Base-by-base conservation (phyloP, 2,113 vertebrate genomes). In the Cairina moschata region DNA sequence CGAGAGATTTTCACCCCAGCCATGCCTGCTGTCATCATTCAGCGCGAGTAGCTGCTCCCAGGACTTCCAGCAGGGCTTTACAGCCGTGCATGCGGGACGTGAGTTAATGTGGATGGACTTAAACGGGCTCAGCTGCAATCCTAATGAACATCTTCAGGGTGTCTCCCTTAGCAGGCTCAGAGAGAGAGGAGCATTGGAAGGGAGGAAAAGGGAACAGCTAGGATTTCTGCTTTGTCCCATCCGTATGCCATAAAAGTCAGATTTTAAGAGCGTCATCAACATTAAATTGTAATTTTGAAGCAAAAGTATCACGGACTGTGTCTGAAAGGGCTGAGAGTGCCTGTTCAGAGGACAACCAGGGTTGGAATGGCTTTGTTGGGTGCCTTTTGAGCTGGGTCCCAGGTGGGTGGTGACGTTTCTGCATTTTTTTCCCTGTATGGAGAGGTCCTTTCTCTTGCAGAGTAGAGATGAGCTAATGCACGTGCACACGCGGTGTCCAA, bases 161-260 rank as follows among this genome's bases (percentile, higher is more conserved):
- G 9, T 72, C 63, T 26, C 58, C 36, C 3, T 12, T 1, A 5
- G 29, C 38, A 38, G 26, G 40, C 73, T 72, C 36, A 31, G 7
- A 40, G 38, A 38, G 65, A 84, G 68, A 9, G 0, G 7, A 68
- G 36, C 5, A 5, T 0, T 36, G 46, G 32, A 18, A 50, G 8
- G 10, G 11, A 23, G 32, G 44, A 22, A 17, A 16, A 34, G 54
- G 46, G 46, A 78, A 21, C 32, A 77, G 21, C 0, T 3, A 62
- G 40, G 58, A 72, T 48, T 67, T 72, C 34, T 80, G 46, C 52
- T 62, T 76, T 72, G 5, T 48, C 72, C 62, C 23, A 74, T 31
- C 67, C 0, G 0, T 25, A 3, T 9, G 16, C n/a, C n/a, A 32
- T 55, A 28, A 28, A n/a, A 86, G 60, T 60, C 4, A 32, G 25